Evolutionary conservation across 2,797 vertebrate species (phyloP).

Genomic region (Amazona finschi): DNA sequence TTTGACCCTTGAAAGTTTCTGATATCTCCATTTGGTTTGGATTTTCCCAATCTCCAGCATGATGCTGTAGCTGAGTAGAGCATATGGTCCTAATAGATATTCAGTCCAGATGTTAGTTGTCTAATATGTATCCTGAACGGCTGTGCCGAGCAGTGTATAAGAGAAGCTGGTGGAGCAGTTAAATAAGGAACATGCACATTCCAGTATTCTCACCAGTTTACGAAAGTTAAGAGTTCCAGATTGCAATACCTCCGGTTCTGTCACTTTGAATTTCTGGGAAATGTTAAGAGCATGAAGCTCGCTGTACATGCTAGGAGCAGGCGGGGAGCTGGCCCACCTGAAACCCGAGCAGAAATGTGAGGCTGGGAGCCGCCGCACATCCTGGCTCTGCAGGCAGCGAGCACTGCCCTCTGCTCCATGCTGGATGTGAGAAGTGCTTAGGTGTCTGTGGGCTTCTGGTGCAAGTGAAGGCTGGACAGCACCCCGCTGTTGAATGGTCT

Average conservation of each 20-base stretch:
- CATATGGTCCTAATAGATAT: constrained; percentile 79
- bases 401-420: neutral
- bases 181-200: constrained; percentile 74
- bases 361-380: neutral
- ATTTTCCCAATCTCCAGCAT: constrained; percentile 74
- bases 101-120: constrained; percentile 79
- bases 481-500: neutral
- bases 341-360: neutral
- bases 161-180: constrained; percentile 74
- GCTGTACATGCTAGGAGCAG: neutral
- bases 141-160: constrained; percentile 52
- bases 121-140: constrained; percentile 73
- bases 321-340: constrained; percentile 40
- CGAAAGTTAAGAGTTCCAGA: constrained; percentile 76
- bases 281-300: constrained; percentile 69
- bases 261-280: constrained; percentile 80
- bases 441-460: neutral
- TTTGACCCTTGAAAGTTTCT: constrained; percentile 76
- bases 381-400: accelerated
- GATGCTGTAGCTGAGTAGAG: constrained; percentile 65
- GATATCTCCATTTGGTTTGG: constrained; percentile 78
- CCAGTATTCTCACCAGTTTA: constrained; percentile 75
- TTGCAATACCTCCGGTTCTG: constrained; percentile 74
- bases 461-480: neutral
- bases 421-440: neutral